These are phyloP conservation scores for Falco peregrinus DNA, from an alignment of 2,797 vertebrate genomes.

Conservation along the genomic window DNA sequence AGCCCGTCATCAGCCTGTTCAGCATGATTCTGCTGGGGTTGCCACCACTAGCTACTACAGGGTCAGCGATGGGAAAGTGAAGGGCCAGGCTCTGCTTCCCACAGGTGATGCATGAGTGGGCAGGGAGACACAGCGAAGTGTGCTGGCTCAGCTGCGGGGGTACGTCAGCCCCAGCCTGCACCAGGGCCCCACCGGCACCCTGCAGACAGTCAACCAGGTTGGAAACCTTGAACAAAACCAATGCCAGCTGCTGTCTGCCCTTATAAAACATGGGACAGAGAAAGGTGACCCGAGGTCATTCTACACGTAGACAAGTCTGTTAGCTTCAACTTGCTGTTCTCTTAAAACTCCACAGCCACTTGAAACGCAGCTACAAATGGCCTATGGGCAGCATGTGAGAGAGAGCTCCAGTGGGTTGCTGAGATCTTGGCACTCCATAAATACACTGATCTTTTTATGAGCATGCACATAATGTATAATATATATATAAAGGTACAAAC, in stretches of 20 bases:
- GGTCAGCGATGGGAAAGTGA: neutral
- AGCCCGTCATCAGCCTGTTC: neutral
- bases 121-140: neutral
- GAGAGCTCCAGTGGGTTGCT: neutral
- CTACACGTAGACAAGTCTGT: no score
- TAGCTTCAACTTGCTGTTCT: neutral
- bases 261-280: neutral
- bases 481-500: neutral
- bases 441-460: neutral
- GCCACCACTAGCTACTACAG: neutral
- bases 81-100: neutral
- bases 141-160: neutral
- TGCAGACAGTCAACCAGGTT: neutral
- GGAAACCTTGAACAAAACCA: neutral
- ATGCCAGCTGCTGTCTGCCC: neutral
- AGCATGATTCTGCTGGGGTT: neutral
- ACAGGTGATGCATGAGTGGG: neutral
- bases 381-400: neutral
- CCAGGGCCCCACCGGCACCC: neutral
- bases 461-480: neutral
- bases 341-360: neutral
- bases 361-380: neutral
- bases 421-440: neutral
- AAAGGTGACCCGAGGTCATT: neutral
- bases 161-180: accelerated